These are phyloP conservation scores for Pteropus alecto DNA, from an alignment of 2,113 vertebrate species.

Conservation along the genomic window DNA sequence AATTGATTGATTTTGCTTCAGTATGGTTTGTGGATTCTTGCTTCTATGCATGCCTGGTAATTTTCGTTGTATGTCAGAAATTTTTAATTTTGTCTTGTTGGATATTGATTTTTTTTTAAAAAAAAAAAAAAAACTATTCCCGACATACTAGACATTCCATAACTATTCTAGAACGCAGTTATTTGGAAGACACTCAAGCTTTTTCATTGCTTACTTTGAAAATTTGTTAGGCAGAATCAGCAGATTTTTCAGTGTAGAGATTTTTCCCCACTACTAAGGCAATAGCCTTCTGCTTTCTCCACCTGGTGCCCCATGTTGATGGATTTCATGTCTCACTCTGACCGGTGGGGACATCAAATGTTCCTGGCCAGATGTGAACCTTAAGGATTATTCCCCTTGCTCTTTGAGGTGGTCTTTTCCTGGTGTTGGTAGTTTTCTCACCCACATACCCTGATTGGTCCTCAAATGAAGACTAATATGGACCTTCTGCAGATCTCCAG, in stretches of 20 bases:
- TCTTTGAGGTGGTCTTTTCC: background rate
- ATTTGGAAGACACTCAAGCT: background rate
- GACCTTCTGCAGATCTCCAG: background rate
- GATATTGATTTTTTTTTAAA: background rate
- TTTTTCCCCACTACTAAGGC: background rate
- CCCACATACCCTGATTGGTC: background rate
- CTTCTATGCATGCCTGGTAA: background rate
- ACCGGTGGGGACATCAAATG: background rate
- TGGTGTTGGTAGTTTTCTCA: background rate
- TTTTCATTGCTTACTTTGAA: background rate
- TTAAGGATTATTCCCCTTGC: background rate
- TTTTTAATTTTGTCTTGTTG: background rate
- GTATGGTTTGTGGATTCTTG: background rate
- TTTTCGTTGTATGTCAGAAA: background rate
- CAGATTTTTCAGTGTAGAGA: background rate
- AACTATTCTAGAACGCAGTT: background rate
- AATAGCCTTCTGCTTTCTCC: background rate
- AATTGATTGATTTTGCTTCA: background rate
- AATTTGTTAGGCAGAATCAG: background rate
- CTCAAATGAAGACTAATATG: background rate
- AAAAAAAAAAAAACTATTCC: background rate
- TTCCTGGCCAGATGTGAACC: background rate
- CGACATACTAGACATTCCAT: background rate
- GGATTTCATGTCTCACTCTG: background rate
- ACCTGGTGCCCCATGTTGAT: background rate